Conservation (phyloP, 1,140 invertebrate genomes). For the Eupeodes corollae region DNA sequence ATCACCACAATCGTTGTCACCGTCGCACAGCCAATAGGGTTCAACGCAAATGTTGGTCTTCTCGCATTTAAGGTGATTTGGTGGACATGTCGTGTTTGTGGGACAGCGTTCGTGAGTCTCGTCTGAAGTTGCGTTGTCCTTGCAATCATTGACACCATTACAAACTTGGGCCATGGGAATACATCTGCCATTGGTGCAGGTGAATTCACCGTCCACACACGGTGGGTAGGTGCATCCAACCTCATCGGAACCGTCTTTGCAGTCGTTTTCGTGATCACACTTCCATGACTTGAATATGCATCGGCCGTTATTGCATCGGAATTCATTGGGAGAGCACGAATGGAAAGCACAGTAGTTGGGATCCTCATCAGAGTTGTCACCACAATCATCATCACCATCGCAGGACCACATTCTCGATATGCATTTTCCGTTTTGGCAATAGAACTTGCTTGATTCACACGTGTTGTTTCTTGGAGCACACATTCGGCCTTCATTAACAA, state of each 20-base stretch:
- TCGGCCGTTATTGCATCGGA: slow-evolving; percentile 85
- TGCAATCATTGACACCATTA: slow-evolving; percentile 89
- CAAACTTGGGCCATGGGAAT: slow-evolving; percentile 80
- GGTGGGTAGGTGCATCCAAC: slow-evolving; percentile 80
- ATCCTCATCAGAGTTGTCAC: slow-evolving; percentile 90
- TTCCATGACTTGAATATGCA: slow-evolving; percentile 94
- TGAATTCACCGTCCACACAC: slow-evolving; percentile 86
- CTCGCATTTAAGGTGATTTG: slow-evolving; percentile 80
- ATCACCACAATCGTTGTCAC: slow-evolving; percentile 92
- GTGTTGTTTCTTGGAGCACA: slow-evolving; percentile 78
- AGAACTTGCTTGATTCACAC: slow-evolving; percentile 82
- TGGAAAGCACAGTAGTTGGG: slow-evolving; percentile 85
- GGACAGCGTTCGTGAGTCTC: slow-evolving; percentile 80
- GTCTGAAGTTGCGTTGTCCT: slow-evolving; percentile 83
- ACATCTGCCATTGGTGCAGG: slow-evolving; percentile 82
- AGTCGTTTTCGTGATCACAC: slow-evolving; percentile 92
- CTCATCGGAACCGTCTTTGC: slow-evolving; percentile 86
- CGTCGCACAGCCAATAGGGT: slow-evolving; percentile 89
- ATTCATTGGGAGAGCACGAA: slow-evolving; percentile 84
- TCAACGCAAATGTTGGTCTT: slow-evolving; percentile 92
- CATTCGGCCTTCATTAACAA: slow-evolving; percentile 87
- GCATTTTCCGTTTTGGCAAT: slow-evolving; percentile 88
- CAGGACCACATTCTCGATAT: slow-evolving; percentile 94
- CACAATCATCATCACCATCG: slow-evolving; percentile 85
- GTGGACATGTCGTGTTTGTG: slow-evolving; percentile 72